These are phyloP conservation scores for Caenorhabditis drosophilae DNA, from an alignment of 2,888 invertebrate genomes.

Conservation along the genomic window DNA sequence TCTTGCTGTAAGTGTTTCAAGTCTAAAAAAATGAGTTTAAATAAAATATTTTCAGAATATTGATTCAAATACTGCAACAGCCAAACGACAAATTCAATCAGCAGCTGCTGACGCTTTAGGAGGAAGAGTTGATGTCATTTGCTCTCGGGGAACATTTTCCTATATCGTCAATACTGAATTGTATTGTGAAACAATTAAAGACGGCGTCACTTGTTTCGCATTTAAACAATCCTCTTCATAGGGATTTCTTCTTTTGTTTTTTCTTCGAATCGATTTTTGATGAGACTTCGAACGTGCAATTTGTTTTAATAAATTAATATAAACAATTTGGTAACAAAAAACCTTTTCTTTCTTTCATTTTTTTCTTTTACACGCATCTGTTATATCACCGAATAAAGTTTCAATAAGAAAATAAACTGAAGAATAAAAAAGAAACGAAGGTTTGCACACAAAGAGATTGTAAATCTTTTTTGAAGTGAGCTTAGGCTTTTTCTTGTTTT, in stretches of 20 bases:
- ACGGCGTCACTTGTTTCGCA: slow-evolving; percentile 65
- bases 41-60: slow-evolving; percentile 57
- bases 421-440: too few relatives aligned
- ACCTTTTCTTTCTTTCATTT: neutral
- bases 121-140: slow-evolving; percentile 60
- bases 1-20: slow-evolving; percentile 36
- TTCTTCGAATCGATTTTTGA: neutral
- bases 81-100: slow-evolving; percentile 61
- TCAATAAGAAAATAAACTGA: too few relatives aligned
- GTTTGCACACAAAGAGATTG: neutral
- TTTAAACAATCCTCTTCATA: slow-evolving; percentile 60
- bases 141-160: slow-evolving; percentile 61
- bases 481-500: too few relatives aligned
- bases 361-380: neutral
- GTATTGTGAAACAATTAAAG: slow-evolving; percentile 52
- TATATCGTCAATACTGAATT: slow-evolving; percentile 63
- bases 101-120: slow-evolving; percentile 20
- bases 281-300: neutral
- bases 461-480: neutral
- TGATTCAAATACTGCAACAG: slow-evolving; percentile 54
- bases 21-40: neutral
- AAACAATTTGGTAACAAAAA: too few relatives aligned
- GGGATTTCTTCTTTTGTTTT: slow-evolving; percentile 1
- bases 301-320: neutral
- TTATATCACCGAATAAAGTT: neutral